Evolutionary conservation across 2,113 vertebrate species (phyloP), one percentile per base, ranked within the genome.

Genomic region (Crotophaga sulcirostris): DNA sequence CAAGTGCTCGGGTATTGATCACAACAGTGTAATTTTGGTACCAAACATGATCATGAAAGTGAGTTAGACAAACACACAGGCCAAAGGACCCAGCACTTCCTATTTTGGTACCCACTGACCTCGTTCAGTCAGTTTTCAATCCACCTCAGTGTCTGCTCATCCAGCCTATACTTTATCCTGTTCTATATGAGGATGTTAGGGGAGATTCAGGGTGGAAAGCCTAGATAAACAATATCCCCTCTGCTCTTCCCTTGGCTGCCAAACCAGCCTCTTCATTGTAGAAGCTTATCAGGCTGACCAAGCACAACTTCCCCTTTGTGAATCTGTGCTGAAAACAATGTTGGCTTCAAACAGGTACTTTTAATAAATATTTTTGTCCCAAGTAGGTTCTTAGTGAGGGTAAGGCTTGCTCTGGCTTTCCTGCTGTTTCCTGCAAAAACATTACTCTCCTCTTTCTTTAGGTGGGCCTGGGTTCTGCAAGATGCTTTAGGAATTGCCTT

Each of bases 401-500:
- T 38, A 38, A 55, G 33, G 33, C 19, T 90, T 81, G 56, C 24
- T 78, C 47, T 78, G 47, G 14, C 33, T 89, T 87, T 51, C 42
- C 6, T 44, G 4, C 9, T 75, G 14, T 40, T 87, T 49, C 24
- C 59, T 87, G 24, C 44, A 89, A 45, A 73, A 81, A 56, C 29
- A 4, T 87, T 17, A 3, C 24, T 68, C 26, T 89, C 19, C 45
- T 94, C 19, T 87, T 73, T 52, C 34, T 89, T 36, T 73, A 99
- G 99, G 96, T 99, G 99, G 99, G 99, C 99, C 44, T 99, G 99
- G 99, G 96, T 99, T 91, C 98, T 99, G 29, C 99, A 99, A 96
- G 99, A 99, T 15, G 87, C 98, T 29, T 97, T 99, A 97, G 99
- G 99, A 51, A 98, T 99, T 2, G 98, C 99, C 77, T 99, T 99